These are phyloP conservation scores for Antigone vipio DNA, from an alignment of 2,113 vertebrate species.

Conservation along the genomic window DNA sequence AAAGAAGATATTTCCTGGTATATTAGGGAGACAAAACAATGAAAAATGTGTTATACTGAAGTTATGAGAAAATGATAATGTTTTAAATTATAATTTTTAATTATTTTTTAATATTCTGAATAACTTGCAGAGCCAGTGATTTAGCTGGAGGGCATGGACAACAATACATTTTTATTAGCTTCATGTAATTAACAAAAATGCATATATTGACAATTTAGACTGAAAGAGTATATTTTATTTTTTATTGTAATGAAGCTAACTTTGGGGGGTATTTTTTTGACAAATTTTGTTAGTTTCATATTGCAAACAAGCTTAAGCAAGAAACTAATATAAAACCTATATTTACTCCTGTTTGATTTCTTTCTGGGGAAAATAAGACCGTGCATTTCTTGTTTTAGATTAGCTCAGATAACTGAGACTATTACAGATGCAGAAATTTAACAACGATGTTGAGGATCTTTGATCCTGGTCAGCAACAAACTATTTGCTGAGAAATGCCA, in stretches of 20 bases:
- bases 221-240: neutral
- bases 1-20: neutral
- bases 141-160: neutral
- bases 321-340: neutral
- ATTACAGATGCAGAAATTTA: neutral
- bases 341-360: neutral
- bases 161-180: neutral
- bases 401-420: neutral
- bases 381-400: neutral
- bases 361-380: neutral
- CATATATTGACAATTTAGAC: neutral
- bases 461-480: neutral
- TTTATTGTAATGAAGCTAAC: neutral
- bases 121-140: neutral
- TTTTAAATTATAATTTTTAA: too few relatives aligned
- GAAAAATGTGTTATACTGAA: neutral
- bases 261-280: neutral
- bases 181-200: neutral
- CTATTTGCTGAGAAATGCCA: neutral
- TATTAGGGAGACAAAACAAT: neutral
- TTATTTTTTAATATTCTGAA: neutral
- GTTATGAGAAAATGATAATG: neutral
- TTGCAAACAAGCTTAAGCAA: neutral
- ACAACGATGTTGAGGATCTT: neutral
- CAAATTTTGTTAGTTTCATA: neutral